Evolutionary conservation across 2,888 invertebrate species (phyloP), one percentile per base, ranked within the genome.

Genomic region (Lasioglossum marginatum): DNA sequence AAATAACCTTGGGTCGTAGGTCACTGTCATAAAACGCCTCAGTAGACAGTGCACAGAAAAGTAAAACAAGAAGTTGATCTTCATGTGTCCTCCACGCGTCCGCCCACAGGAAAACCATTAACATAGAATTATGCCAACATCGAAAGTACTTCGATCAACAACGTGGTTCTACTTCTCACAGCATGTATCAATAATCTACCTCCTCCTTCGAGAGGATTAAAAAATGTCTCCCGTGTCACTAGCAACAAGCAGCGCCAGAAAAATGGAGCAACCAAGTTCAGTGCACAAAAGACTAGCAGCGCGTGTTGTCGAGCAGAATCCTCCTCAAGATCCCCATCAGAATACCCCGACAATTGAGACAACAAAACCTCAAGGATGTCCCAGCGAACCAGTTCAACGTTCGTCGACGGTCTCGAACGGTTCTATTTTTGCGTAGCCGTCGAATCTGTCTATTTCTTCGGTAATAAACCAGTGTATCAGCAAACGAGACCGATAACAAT

Each of bases 331-430:
- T 63, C 63, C 5, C 16, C 31, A 31, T 63, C 31, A 16, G 16
- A 63, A 63, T 31, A 31, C 16, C 14, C 63, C 31, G 31, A 31
- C 31, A 63, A 63, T 63, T 63, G 63, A 63, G 63, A 31, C 63
- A 63, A 63, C 63, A 63, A 63, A 63, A 63, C 63, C 63, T 63
- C 63, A 63, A 63, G 63, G 63, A 63, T 63, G 63, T 63, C 27
- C 63, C 5, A 14, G 16, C 27, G 27, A 16, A 31, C 31, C 63
- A 63, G 63, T 63, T 63, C 63, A 31, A 27, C 63, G 63, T 27
- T n/a, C 63, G 63, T 60, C 60, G 52, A 16, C 19, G 2, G 1
- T 60, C 63, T 66, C 34, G 34, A 34, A 34, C 31, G 34, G 34
- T 34, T 66, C 66, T 31, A 34, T 66, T 34, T 66, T 34, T 66